Evolutionary conservation across 2,888 invertebrate species (phyloP), one percentile per base, ranked within the genome.

Genomic region (Loripinus fragilis): DNA sequence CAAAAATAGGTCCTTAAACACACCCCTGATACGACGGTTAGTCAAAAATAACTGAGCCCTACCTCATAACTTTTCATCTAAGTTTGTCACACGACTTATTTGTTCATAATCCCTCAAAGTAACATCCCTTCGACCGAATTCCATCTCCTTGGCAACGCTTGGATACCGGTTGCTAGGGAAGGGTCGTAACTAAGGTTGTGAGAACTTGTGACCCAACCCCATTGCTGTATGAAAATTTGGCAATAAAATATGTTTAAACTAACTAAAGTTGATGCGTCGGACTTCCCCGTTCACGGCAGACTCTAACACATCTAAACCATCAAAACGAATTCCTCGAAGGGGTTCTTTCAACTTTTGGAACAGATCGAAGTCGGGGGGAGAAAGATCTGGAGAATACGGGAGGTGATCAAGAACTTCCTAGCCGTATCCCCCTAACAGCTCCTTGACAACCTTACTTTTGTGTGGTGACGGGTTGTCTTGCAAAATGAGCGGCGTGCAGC

Each of bases 361-460:
- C 17, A 60, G 17, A 20, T 33, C 33, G 17, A 60, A 60, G 17
- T 60, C 30, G 15, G 60, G 60, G 48, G 28, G 30, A 5, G 28
- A 23, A 23, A 67, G 20, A 42, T 67, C 41, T 2, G 42, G 67
- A 20, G 67, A 67, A 28, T 67, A 67, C 23, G 42, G 0, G n/a
- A 64, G 71, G 30, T 71, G 71, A 25, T 41, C 28, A 10, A 71
- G 64, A 60, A 71, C 60, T 41, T 71, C 71, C 42, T 28, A 71
- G 15, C 42, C 12, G 28, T 71, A 71, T 25, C 12, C 20, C 12
- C 10, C 35, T 28, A 71, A 25, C 28, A 71, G 55, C 41, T 20
- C 38, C 41, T 23, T 55, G 41, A 55, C 71, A 38, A 23, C 41
- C 23, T 55, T 41, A 12, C 25, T 28, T 71, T 71, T 71, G 60